Evolutionary conservation across 2,113 vertebrate species (phyloP), one percentile per base, ranked within the genome.

Genomic region (Vicugna pacos): DNA sequence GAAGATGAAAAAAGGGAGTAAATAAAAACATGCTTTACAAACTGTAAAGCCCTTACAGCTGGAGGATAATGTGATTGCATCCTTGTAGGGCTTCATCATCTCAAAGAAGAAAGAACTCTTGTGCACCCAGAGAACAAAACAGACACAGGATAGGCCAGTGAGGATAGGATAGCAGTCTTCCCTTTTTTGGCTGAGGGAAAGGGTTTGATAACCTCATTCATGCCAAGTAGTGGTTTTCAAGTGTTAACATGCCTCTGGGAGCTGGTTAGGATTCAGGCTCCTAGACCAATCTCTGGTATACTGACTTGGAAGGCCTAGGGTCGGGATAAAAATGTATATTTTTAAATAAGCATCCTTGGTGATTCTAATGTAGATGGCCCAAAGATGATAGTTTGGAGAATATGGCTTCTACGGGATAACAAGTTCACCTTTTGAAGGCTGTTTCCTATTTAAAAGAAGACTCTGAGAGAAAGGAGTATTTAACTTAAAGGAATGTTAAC

Each of bases 401-500:
- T 64, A 50, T 13, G 20, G 38, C 8, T 91, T 77, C 64, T 86
- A 82, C 70, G 56, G 28, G 35, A 6, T 91, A 93, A 42, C 30
- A 95, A 32, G n/a, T 81, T 82, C 85, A 65, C 35, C 58, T 83
- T 95, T 70, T 75, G 79, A 96, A 91, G 22, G 56, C 19, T 77
- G 83, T 96, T 93, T 92, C n/a, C 79, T 72, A 11, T 88, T 92
- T 76, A 81, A 93, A 97, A 73, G 56, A 86, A 77, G 75, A 94
- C 64, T 84, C 19, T 67, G 13, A 16, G 30, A 69, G 76, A 72
- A 95, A 62, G 22, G 85, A 84, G 26, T 77, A 32, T 73, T 72
- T 83, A 91, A 62, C 67, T n/a, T 73, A 62, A 86, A 92, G 77
- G 46, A 88, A 28, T 60, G 46, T 81, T 38, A 56, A 56, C 28